These are phyloP conservation scores for Loriculus beryllinus DNA, from an alignment of 2,797 vertebrate species.

Conservation along the genomic window DNA sequence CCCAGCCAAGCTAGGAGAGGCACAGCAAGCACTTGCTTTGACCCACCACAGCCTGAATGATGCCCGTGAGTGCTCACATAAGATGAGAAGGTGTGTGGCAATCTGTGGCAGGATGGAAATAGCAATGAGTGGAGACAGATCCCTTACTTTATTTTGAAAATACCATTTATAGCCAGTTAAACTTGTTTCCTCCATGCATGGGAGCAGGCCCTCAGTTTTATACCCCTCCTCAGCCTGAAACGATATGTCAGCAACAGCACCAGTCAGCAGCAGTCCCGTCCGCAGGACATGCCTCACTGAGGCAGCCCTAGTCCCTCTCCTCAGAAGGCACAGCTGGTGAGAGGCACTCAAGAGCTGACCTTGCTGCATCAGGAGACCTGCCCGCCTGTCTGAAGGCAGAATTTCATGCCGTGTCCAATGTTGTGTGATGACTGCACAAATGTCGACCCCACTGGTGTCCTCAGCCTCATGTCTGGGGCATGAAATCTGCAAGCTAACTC, in stretches of 20 bases:
- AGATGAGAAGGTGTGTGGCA: not conserved
- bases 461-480: not conserved
- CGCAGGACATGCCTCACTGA: fast-evolving
- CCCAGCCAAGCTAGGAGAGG: not conserved
- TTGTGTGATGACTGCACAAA: not conserved
- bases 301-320: not conserved
- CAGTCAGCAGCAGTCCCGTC: fast-evolving
- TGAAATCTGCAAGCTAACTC: not conserved
- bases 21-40: not conserved
- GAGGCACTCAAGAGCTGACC: not conserved
- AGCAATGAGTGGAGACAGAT: not conserved
- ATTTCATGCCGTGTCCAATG: not conserved
- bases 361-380: not conserved
- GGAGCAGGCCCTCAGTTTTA: not conserved
- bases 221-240: not conserved
- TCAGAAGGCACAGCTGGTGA: not conserved
- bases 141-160: not conserved
- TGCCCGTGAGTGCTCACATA: not conserved
- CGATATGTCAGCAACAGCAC: not conserved
- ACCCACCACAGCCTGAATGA: not conserved
- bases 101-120: not conserved
- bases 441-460: not conserved
- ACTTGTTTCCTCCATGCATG: not conserved
- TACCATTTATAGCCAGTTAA: not conserved
- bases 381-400: not conserved